A percentile compares a stretch with the other conserved stretches of the same genome.
These are phyloP conservation scores for Sebastes goodei DNA, from an alignment of 2,797 vertebrate species.

Conservation along the genomic window DNA sequence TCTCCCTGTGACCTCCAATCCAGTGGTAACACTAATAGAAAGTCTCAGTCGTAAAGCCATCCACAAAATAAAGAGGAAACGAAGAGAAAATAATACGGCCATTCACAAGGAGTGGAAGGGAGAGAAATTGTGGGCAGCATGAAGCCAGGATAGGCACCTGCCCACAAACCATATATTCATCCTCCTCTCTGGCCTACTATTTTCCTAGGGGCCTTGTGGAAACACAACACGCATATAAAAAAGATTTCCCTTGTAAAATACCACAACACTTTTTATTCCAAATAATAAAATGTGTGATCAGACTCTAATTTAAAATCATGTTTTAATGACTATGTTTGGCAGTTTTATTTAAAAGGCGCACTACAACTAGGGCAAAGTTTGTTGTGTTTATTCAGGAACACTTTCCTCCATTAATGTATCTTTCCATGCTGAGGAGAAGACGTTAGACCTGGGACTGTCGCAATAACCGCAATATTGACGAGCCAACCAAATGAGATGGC, in stretches of 20 bases:
- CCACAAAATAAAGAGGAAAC: slow-evolving; percentile 57
- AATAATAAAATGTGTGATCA: slow-evolving; percentile 76
- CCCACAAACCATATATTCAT: slow-evolving; percentile 70
- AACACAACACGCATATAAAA: slow-evolving; percentile 61
- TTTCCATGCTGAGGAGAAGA: slow-evolving; percentile 36
- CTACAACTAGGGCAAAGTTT: slow-evolving; percentile 32
- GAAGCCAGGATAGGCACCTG: slow-evolving; percentile 69
- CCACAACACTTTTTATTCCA: slow-evolving; percentile 64
- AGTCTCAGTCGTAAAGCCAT: slow-evolving; percentile 65
- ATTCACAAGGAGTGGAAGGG: slow-evolving; percentile 57
- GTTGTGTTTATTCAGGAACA: slow-evolving; percentile 33
- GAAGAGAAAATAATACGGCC: slow-evolving; percentile 59
- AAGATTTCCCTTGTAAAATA: slow-evolving; percentile 70
- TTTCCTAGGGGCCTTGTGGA: slow-evolving; percentile 73
- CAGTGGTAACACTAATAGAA: slow-evolving; percentile 59
- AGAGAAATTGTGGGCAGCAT: slow-evolving; percentile 60
- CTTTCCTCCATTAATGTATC: slow-evolving; percentile 42
- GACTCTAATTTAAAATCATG: slow-evolving; percentile 56
- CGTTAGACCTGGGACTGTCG: not conserved
- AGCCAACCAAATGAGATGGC: too few relatives aligned
- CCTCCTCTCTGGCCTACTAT: slow-evolving; percentile 39
- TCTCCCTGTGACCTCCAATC: slow-evolving; percentile 61
- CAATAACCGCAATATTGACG: too few relatives aligned
- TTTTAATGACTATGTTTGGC: slow-evolving; percentile 70
- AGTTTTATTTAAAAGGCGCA: slow-evolving; percentile 39